phyloP scores from a whole-genome alignment of 2,113 vertebrate genomes.

The Egretta garzetta region DNA sequence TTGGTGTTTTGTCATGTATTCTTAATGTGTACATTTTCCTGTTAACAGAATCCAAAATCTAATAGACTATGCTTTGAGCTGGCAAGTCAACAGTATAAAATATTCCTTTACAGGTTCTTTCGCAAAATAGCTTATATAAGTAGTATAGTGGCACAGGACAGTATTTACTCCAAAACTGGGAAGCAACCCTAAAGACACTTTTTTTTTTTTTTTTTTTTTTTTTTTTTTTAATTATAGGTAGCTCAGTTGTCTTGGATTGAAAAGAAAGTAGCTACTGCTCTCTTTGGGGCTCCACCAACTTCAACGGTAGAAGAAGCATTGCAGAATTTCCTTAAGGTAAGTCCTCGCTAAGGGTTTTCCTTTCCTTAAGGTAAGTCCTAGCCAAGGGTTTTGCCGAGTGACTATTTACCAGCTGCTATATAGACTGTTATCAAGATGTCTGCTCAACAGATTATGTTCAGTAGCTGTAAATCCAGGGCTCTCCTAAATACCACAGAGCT shows the following conservation, averaged over 20 bases:
- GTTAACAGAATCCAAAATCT: neutral
- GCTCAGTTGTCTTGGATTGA: conserved; percentile 94
- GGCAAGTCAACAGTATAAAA: neutral
- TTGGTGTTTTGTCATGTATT: neutral
- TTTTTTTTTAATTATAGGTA: conserved; percentile 75
- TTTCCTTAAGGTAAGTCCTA: conserved; percentile 87
- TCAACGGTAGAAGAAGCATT: conserved; percentile 89
- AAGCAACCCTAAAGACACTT: neutral
- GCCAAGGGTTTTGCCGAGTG: neutral
- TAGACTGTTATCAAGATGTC: neutral
- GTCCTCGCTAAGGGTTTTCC: neutral
- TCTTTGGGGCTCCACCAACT: conserved; percentile 91
- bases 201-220: neutral
- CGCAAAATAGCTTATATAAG: neutral
- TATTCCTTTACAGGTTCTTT: neutral
- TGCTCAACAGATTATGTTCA: neutral
- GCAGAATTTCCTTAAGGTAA: conserved; percentile 90
- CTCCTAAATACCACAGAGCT: neutral
- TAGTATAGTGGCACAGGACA: neutral
- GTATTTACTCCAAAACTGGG: neutral
- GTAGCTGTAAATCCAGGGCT: neutral
- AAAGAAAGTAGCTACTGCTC: conserved; percentile 90
- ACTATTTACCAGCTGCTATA: neutral
- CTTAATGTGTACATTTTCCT: neutral
- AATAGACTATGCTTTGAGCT: neutral